phyloP scores from a whole-genome alignment of 2,797 vertebrate species.

The Martes flavigula region DNA sequence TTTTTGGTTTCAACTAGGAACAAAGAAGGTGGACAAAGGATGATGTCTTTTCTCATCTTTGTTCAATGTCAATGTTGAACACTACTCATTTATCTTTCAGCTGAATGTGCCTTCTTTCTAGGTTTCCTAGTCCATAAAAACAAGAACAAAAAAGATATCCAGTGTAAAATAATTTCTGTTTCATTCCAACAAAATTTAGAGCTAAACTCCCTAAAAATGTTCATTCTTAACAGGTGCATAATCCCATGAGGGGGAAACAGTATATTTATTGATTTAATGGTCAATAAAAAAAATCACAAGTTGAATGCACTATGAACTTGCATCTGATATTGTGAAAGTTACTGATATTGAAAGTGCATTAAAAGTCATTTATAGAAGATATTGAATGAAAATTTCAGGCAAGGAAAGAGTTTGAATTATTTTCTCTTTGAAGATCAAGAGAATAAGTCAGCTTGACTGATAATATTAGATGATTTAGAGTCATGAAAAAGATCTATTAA shows the following conservation, averaged over 20 bases:
- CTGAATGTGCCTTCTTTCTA: constrained; percentile 13
- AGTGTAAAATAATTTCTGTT: constrained; percentile 39
- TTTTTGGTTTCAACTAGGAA: constrained; percentile 62
- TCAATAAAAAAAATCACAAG: constrained; percentile 56
- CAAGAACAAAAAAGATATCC: background rate
- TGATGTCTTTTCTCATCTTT: constrained; percentile 51
- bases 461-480: constrained; percentile 55
- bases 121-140: constrained; percentile 55
- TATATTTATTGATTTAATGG: constrained; percentile 31
- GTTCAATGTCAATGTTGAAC: constrained; percentile 36
- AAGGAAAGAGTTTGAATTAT: constrained; percentile 57
- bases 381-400: constrained; percentile 57
- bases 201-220: constrained; percentile 49
- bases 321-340: constrained; percentile 43
- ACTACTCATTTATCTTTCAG: constrained; percentile 54
- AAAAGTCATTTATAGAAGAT: constrained; percentile 61
- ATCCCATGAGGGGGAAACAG: background rate
- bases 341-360: constrained; percentile 50
- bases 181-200: constrained; percentile 50
- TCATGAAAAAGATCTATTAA: constrained; percentile 51
- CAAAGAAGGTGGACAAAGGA: constrained; percentile 48
- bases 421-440: constrained; percentile 60
- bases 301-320: constrained; percentile 39
- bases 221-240: constrained; percentile 5
- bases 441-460: constrained; percentile 62